These are phyloP conservation scores for Drymonia ruficornis DNA, from an alignment of 2,888 invertebrate species.

Conservation along the genomic window DNA sequence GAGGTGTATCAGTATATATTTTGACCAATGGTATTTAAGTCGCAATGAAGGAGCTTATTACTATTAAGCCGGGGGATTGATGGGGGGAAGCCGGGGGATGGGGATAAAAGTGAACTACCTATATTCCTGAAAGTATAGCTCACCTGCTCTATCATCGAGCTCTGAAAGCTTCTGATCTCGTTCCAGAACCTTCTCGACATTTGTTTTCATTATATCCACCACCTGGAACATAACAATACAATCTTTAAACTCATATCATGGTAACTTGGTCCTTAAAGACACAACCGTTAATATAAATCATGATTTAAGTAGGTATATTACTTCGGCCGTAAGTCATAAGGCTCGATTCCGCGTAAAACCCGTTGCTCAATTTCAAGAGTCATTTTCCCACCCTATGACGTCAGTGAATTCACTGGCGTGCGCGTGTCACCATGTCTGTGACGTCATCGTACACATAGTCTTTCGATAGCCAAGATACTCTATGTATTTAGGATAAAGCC, in stretches of 20 bases:
- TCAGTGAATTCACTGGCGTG: slow-evolving; percentile 12
- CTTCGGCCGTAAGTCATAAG: too few species aligned
- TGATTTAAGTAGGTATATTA: too few species aligned
- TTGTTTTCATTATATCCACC: slow-evolving; percentile 97
- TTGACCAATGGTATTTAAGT: too few species aligned
- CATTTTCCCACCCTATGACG: slow-evolving; percentile 24
- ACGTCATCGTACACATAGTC: slow-evolving; percentile 23
- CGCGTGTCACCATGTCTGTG: slow-evolving; percentile 16
- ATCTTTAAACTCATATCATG: neutral
- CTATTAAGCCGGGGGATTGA: too few species aligned
- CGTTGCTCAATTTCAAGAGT: slow-evolving; percentile 26
- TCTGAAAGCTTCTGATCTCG: slow-evolving; percentile 98
- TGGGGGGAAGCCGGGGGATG: too few species aligned
- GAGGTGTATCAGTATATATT: too few species aligned
- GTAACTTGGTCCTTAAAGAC: too few species aligned
- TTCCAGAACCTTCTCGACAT: slow-evolving; percentile 98
- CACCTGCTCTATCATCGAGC: slow-evolving; percentile 95
- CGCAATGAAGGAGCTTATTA: too few species aligned
- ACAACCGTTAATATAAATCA: too few species aligned
- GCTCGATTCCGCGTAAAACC: slow-evolving; percentile 12
- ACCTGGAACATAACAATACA: slow-evolving; percentile 80
- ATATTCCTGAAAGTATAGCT: slow-evolving; percentile 6
- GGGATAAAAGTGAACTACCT: too few species aligned
- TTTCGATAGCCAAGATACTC: neutral
- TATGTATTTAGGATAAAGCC: neutral